These are phyloP conservation scores for Parus major DNA, from an alignment of 2,113 vertebrate species.

Conservation along the genomic window DNA sequence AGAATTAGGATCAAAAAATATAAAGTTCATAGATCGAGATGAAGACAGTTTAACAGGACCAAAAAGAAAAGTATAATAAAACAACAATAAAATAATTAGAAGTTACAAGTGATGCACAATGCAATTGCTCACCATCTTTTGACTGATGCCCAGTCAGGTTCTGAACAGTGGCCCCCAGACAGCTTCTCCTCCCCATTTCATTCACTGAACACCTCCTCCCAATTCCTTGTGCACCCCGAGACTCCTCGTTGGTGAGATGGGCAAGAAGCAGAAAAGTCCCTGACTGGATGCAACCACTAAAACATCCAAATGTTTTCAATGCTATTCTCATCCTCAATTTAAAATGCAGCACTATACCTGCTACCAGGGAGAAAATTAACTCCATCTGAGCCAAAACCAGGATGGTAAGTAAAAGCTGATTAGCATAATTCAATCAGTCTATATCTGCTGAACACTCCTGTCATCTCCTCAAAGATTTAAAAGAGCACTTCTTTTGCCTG, in stretches of 20 bases:
- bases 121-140: not conserved
- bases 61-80: not conserved
- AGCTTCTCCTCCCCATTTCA: not conserved
- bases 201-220: not conserved
- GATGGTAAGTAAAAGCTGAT: not conserved
- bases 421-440: not conserved
- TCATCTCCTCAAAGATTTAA: not conserved
- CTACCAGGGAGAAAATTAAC: not conserved
- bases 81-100: not conserved
- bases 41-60: not conserved
- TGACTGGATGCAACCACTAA: not conserved
- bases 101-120: not conserved
- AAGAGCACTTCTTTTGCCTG: not conserved
- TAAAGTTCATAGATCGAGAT: not conserved
- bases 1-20: not conserved
- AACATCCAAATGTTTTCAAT: not conserved
- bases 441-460: not conserved
- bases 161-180: no score
- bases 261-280: not conserved
- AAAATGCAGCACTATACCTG: not conserved
- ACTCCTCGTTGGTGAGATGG: accelerated
- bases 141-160: not conserved
- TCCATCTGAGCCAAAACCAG: not conserved
- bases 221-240: not conserved
- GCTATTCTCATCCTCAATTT: not conserved